Percentiles rank a stretch among this genome's conserved stretches.
These are phyloP conservation scores for Polydesmus complanatus DNA, from an alignment of 2,888 invertebrate species.

Conservation along the genomic window DNA sequence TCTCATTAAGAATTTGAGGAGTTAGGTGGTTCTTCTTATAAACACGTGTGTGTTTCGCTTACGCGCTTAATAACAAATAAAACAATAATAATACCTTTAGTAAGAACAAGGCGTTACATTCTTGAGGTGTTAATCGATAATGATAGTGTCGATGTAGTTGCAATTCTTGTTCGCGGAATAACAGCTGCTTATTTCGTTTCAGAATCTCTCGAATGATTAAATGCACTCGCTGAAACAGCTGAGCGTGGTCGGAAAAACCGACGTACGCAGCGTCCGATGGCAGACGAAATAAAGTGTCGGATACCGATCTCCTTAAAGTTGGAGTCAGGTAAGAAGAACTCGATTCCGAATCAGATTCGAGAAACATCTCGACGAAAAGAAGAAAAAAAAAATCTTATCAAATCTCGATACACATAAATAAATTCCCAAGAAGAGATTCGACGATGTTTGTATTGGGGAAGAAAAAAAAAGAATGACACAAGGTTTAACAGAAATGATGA, in stretches of 20 bases:
- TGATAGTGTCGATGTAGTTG: conserved; percentile 47
- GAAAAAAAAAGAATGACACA: neutral
- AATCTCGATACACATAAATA: too few relatives aligned
- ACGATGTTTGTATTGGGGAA: neutral
- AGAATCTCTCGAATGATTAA: conserved; percentile 8
- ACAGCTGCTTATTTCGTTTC: neutral
- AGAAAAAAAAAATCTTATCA: too few relatives aligned
- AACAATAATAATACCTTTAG: conserved; percentile 55
- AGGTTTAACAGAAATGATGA: too few relatives aligned
- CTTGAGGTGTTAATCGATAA: conserved; percentile 70
- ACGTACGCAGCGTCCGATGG: conserved; percentile 8
- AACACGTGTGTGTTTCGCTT: too few relatives aligned
- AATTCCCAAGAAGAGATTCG: too few relatives aligned
- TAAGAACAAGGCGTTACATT: conserved; percentile 76
- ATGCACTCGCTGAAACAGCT: conserved; percentile 4
- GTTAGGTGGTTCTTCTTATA: too few relatives aligned
- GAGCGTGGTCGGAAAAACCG: conserved; percentile 14
- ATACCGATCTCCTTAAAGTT: neutral
- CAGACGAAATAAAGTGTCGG: neutral
- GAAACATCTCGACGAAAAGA: neutral
- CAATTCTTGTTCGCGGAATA: neutral
- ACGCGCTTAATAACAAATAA: too few relatives aligned
- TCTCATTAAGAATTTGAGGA: too few relatives aligned
- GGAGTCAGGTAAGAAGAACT: neutral
- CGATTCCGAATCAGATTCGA: neutral